Percentiles rank a stretch among this genome's conserved stretches.
phyloP scores from a whole-genome alignment of 1,140 invertebrate species.

The Drosophila sechellia region DNA sequence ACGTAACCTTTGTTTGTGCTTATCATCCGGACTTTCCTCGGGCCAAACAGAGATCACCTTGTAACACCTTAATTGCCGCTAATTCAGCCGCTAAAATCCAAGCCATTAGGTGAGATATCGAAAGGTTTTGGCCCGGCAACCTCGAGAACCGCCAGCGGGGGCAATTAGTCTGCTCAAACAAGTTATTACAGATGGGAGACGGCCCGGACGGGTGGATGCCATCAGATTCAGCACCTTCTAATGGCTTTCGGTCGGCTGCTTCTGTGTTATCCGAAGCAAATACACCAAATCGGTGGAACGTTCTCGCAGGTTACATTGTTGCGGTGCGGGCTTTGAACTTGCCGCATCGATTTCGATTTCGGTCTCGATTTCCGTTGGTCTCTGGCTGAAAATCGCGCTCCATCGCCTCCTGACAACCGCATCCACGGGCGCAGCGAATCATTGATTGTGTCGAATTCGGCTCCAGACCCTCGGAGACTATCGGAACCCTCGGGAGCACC shows the following conservation, averaged over 20 bases:
- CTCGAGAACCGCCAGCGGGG: conserved; percentile 22
- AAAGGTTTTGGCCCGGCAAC: conserved; percentile 21
- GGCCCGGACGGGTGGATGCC: conserved; percentile 4
- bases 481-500: not conserved
- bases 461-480: conserved; percentile 9
- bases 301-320: conserved; percentile 39
- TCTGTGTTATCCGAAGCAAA: conserved; percentile 20
- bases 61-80: conserved; percentile 77
- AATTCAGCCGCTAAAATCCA: conserved; percentile 52
- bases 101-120: conserved; percentile 44
- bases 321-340: conserved; percentile 30
- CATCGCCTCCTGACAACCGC: conserved; percentile 72
- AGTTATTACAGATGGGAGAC: conserved; percentile 34
- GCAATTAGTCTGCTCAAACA: conserved; percentile 61
- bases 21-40: conserved; percentile 50
- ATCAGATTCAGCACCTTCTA: conserved; percentile 57
- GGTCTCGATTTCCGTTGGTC: conserved; percentile 25
- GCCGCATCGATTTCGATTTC: conserved; percentile 31
- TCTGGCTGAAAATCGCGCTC: conserved; percentile 42
- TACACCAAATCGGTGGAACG: conserved; percentile 9
- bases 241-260: conserved; percentile 30
- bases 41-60: conserved; percentile 60
- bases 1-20: conserved; percentile 33
- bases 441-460: conserved; percentile 67
- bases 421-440: conserved; percentile 66